phyloP scores from a whole-genome alignment of 2,888 invertebrate genomes.

The Cyrtodaria siliqua region DNA sequence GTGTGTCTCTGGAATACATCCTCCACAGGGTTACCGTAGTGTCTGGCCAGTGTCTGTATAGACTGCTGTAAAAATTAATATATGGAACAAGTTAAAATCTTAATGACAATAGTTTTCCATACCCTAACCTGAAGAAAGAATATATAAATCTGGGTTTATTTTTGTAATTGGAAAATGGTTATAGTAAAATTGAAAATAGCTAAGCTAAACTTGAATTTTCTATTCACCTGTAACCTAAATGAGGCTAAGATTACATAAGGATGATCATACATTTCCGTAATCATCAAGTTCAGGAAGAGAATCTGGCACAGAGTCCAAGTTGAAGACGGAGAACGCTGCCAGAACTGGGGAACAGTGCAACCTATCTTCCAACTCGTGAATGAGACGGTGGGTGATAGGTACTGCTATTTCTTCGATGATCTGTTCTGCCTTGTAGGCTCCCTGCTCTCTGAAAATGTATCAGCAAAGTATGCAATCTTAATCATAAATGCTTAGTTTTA shows the following conservation, averaged over 20 bases:
- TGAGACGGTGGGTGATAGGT: slow-evolving; percentile 9
- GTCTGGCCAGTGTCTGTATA: slow-evolving; percentile 8
- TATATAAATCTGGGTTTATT: no score
- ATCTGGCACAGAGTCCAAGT: slow-evolving; percentile 14
- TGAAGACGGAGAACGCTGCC: slow-evolving; percentile 15
- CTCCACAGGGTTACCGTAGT: slow-evolving; percentile 5
- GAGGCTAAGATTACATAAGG: neutral
- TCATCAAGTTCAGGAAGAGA: slow-evolving; percentile 7
- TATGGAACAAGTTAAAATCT: neutral
- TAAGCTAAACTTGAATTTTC: neutral
- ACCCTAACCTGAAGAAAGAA: slow-evolving; percentile 2
- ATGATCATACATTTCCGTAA: slow-evolving; percentile 7
- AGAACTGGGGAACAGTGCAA: slow-evolving; percentile 21
- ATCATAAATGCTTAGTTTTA: neutral
- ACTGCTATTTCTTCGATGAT: slow-evolving; percentile 11
- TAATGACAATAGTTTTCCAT: no score
- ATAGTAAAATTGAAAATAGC: neutral
- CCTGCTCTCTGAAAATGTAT: neutral
- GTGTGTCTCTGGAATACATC: slow-evolving; percentile 14
- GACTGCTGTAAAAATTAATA: neutral
- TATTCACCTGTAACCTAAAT: neutral
- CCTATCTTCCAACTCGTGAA: slow-evolving; percentile 16
- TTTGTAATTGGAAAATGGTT: neutral
- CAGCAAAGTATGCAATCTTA: neutral
- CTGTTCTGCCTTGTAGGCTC: slow-evolving; percentile 6